phyloP scores from a whole-genome alignment of 2,888 invertebrate species.

The Perizoma affinitatum region DNA sequence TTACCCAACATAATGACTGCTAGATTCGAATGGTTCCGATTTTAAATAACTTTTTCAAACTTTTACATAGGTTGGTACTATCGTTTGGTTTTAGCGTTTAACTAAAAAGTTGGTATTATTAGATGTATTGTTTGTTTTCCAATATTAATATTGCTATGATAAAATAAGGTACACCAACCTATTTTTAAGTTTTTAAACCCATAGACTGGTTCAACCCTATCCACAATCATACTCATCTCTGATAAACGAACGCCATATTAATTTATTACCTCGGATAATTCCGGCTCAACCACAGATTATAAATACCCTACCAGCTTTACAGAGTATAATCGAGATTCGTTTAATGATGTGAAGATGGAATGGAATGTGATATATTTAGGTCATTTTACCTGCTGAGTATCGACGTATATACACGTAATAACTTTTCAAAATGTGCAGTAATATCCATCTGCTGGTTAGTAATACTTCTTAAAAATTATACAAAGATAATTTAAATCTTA shows the following conservation, averaged over 20 bases:
- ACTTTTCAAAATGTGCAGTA: slow-evolving; percentile 2
- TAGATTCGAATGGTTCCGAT: no score
- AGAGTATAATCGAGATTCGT: slow-evolving; percentile 24
- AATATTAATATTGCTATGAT: no score
- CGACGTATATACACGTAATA: slow-evolving; percentile 3
- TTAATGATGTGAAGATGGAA: slow-evolving; percentile 34
- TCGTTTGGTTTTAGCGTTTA: no score
- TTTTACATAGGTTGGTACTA: no score
- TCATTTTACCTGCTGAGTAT: slow-evolving; percentile 16
- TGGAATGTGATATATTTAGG: slow-evolving; percentile 32
- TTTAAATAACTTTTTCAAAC: no score
- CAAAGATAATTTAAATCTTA: no score
- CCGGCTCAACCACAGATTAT: slow-evolving; percentile 18
- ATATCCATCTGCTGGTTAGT: no score
- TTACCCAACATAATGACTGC: no score
- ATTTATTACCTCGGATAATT: slow-evolving; percentile 37
- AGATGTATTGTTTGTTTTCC: no score
- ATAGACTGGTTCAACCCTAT: slow-evolving; percentile 23
- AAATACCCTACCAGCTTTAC: slow-evolving; percentile 8
- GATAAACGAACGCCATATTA: slow-evolving; percentile 39
- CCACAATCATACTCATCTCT: slow-evolving; percentile 14
- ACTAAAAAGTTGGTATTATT: no score
- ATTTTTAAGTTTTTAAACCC: not conserved
- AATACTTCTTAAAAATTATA: no score
- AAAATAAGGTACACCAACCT: no score